Base-by-base conservation (phyloP, 2,888 invertebrate species). In the Lasioglossum oenotherae region DNA sequence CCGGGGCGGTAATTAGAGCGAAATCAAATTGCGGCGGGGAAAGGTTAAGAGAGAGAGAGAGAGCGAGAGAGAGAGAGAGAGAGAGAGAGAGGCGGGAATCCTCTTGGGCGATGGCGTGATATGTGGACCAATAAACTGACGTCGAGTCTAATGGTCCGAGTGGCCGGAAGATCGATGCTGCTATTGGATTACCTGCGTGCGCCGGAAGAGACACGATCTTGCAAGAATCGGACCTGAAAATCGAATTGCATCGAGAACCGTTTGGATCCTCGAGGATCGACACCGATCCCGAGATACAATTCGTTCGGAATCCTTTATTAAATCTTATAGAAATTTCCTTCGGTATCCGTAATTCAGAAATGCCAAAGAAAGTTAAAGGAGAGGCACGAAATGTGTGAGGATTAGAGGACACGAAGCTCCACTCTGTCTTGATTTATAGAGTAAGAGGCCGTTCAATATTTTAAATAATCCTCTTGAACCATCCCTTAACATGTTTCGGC, bases 81-180 rank as follows among this genome's bases (percentile, higher is more conserved):
- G 82, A 85, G 82, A 82, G 80, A 79, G 82, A 85, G 82, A 82
- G 78, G 74, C 74, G 85, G 84, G 82, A 80, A 87, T 88, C 84
- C 91, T 91, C 91, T 87, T 90, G 92, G 92, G 93, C 91, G 92
- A 93, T 88, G 91, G 92, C 89, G 92, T 94, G 93, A 94, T 93
- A 91, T 93, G 94, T 94, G 91, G 93, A 89, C 92, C 94, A 94
- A 95, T 95, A 95, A 95, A 94, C 93, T 92, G 93, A 94, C 93
- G 91, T 90, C 89, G 93, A 92, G 92, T 92, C 93, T 93, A 93
- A 94, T 94, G 93, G 93, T 92, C 92, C 92, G 92, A 93, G 92
- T 91, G 93, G 92, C 92, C 90, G 88, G 92, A 91, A 92, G 92
- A 94, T 94, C 92, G 93, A 92, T 93, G 93, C 93, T 92, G 93